phyloP scores from a whole-genome alignment of 2,797 vertebrate genomes.

The Oreochromis mossambicus region DNA sequence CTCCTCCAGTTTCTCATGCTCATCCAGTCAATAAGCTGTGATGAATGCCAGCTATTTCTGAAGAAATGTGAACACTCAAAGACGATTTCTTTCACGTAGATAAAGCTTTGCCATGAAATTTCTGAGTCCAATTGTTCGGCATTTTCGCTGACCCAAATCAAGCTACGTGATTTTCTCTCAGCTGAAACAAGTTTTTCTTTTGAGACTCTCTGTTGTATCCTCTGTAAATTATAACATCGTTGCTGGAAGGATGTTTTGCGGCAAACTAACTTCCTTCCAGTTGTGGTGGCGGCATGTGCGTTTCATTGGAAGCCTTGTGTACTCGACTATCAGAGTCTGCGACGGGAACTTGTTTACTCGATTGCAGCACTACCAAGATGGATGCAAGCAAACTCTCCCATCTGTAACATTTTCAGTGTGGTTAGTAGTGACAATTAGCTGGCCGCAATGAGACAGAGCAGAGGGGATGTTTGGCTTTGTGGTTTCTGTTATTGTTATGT shows the following conservation, averaged over 20 bases:
- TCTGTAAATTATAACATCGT: neutral
- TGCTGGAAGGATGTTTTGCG: neutral
- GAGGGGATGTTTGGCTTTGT: conserved; percentile 11
- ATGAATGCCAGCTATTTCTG: neutral
- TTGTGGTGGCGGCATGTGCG: conserved; percentile 1
- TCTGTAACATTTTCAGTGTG: conserved; percentile 5
- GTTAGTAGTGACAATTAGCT: conserved; percentile 16
- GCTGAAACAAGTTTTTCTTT: neutral
- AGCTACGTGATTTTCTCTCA: neutral
- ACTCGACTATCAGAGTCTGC: neutral
- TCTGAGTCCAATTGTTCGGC: neutral
- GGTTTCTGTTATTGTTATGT: neutral
- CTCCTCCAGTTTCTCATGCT: neutral
- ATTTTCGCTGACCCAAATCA: neutral
- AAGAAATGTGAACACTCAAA: neutral
- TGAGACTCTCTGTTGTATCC: neutral
- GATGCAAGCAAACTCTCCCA: neutral
- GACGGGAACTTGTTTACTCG: conserved; percentile 8
- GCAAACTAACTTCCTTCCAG: neutral
- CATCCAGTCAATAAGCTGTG: neutral
- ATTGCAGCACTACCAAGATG: neutral
- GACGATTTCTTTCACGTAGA: neutral
- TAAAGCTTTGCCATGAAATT: neutral
- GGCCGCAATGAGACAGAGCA: neutral
- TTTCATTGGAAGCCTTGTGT: conserved; percentile 6